Evolutionary conservation across 2,797 vertebrate species (phyloP), one percentile per base, ranked within the genome.

Genomic region (Pteropus rufus): DNA sequence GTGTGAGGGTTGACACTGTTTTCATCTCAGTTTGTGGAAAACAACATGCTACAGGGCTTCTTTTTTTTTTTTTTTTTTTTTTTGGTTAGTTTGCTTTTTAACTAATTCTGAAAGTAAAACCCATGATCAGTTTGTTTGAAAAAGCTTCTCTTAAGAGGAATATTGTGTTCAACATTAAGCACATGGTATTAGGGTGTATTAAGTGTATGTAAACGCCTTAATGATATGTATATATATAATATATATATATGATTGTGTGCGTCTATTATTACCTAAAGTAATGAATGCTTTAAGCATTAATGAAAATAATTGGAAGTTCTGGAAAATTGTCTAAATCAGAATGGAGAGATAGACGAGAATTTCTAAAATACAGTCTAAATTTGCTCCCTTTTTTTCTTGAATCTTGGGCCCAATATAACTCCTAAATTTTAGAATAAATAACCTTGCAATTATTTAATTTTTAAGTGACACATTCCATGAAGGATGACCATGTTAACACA

Each of bases 271-370:
- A 91, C 31, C 34, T 85, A 41, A 88, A 91, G 41, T 58, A 88
- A 83, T 89, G 21, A 88, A 83, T 89, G 21, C 29, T 77, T 88
- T 64, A 70, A 60, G 10, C 64, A 67, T 90, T 89, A 76, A 44
- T 76, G n/a, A 72, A 76, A 86, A 18, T 67, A 83, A 81, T n/a
- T 76, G 7, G 39, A 36, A 31, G 4, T 77, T 93, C 70, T 93
- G 8, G 41, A 87, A 94, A 76, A 29, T 54, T 93, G 21, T 76
- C 83, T 92, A 92, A 80, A 67, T 94, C 54, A 95, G 86, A 73
- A 39, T 19, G 58, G 91, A 84, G 60, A 77, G 31, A 89, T 83
- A 34, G 41, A 89, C 8, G 7, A 69, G 49, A 56, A 36, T 81
- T 36, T 69, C 54, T 58, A 4, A 64, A 95, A 83, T 44, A 90